Evolutionary conservation across 1,140 invertebrate species (phyloP).

Genomic region (Drosophila saltans): DNA sequence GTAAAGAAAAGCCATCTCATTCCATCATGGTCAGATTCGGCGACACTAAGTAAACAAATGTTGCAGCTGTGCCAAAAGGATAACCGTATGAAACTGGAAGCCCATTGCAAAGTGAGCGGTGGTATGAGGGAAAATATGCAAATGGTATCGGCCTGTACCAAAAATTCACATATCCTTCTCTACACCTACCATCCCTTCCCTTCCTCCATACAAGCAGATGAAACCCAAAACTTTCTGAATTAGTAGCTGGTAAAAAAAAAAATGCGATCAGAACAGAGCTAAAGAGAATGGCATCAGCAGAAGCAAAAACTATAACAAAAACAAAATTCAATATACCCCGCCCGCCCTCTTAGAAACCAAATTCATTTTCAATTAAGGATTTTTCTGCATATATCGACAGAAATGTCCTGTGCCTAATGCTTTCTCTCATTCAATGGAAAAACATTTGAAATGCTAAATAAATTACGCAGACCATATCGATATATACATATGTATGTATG

Average conservation of each 20-base stretch:
- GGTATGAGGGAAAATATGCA: slow-evolving; percentile 68
- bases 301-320: not conserved
- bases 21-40: slow-evolving; percentile 62
- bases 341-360: slow-evolving; percentile 50
- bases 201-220: slow-evolving; percentile 65
- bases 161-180: slow-evolving; percentile 9
- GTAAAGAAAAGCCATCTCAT: slow-evolving; percentile 12
- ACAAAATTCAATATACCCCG: too few species aligned
- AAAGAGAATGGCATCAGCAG: slow-evolving; percentile 17
- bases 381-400: slow-evolving; percentile 78
- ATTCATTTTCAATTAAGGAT: slow-evolving; percentile 80
- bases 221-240: slow-evolving; percentile 76
- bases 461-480: slow-evolving; percentile 61
- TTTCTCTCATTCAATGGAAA: slow-evolving; percentile 41
- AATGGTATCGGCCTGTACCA: slow-evolving; percentile 41
- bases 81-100: slow-evolving; percentile 47
- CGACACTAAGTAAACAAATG: slow-evolving; percentile 76
- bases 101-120: slow-evolving; percentile 42
- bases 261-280: not conserved
- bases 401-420: slow-evolving; percentile 51
- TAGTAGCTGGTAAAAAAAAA: slow-evolving; percentile 62
- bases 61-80: slow-evolving; percentile 72
- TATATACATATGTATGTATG: slow-evolving; percentile 9
- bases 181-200: not conserved
- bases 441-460: slow-evolving; percentile 75